Evolutionary conservation across 2,797 vertebrate species (phyloP), one percentile per base, ranked within the genome.

Genomic region (Ctenochaetus hawaiiensis): DNA sequence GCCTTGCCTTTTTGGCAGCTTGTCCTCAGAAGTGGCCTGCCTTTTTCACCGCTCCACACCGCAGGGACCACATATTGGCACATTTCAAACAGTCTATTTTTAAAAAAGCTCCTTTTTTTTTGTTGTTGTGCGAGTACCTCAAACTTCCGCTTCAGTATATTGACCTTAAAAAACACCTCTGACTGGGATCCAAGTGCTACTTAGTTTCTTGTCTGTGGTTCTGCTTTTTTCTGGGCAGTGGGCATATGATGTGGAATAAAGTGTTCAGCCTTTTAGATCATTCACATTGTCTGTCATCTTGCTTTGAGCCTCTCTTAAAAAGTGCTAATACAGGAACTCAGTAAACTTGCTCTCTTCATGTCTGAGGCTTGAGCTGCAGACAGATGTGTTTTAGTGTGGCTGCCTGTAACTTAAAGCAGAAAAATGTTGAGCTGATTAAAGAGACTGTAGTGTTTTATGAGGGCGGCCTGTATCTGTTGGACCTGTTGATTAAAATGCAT

Each of bases 51-150:
- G 77, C 88, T 91, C 83, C 77, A 86, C 87, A 91, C 92, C 91
- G 90, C 91, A 88, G 90, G 92, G 93, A 93, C 93, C 92, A 83
- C 93, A 93, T 93, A 91, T 94, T 94, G 92, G 92, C 93, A 91
- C 85, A 93, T 91, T 92, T 92, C 86, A 91, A 90, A 91, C 67
- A 75, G 62, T 75, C 89, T 92, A 92, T 92, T 93, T 92, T 89
- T 89, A 92, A 90, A 89, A 34, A 34, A 34, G 30, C 30, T 34
- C 30, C 30, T 71, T 80, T 82, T 69, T 88, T 89, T 87, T 93
- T 93, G 90, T 93, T 93, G 89, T 92, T 90, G 81, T 89, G 91
- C 12, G 88, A 87, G 81, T 89, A 91, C 91, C 88, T 93, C 89
- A 91, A 89, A 93, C 91, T 94, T 94, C 93, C 89, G 87, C 84